Conservation (phyloP, 2,113 vertebrate genomes). For the Nerophis ophidion region DNA sequence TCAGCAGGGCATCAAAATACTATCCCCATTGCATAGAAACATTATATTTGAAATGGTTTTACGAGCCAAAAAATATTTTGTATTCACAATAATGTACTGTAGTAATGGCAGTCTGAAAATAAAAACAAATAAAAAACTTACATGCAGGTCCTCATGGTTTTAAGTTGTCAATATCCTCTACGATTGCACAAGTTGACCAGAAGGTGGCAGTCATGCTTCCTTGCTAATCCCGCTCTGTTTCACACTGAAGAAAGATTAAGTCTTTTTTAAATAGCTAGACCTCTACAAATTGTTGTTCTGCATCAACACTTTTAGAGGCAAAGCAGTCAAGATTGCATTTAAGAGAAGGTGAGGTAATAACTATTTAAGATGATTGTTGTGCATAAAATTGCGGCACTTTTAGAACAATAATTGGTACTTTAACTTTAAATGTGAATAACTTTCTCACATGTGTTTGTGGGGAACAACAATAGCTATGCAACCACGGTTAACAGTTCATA, state of each 20-base stretch:
- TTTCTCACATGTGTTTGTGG: not conserved
- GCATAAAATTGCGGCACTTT: not conserved
- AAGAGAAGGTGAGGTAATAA: conserved; percentile 32
- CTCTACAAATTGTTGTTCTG: conserved; percentile 40
- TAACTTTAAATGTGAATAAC: not conserved
- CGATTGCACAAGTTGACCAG: conserved; percentile 24
- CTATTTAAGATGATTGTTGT: not conserved
- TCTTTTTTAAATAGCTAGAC: conserved; percentile 34
- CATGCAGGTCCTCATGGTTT: not conserved
- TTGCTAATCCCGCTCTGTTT: not conserved
- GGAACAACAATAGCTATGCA: not conserved
- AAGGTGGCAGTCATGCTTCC: conserved; percentile 51
- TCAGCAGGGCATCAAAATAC: not conserved
- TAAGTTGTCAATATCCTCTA: not conserved
- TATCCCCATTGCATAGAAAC: too few relatives aligned
- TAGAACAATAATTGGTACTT: not conserved
- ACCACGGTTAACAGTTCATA: not conserved
- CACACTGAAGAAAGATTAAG: conserved; percentile 13
- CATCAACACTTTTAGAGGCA: conserved; percentile 34
- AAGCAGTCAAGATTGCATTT: conserved; percentile 32
- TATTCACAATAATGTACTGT: not conserved
- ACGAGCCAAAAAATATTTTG: not conserved
- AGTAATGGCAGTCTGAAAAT: not conserved
- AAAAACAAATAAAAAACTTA: not conserved
- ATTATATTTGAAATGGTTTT: too few relatives aligned